Evolutionary conservation across 2,797 vertebrate genomes (phyloP).

Genomic region (Platalea minor): DNA sequence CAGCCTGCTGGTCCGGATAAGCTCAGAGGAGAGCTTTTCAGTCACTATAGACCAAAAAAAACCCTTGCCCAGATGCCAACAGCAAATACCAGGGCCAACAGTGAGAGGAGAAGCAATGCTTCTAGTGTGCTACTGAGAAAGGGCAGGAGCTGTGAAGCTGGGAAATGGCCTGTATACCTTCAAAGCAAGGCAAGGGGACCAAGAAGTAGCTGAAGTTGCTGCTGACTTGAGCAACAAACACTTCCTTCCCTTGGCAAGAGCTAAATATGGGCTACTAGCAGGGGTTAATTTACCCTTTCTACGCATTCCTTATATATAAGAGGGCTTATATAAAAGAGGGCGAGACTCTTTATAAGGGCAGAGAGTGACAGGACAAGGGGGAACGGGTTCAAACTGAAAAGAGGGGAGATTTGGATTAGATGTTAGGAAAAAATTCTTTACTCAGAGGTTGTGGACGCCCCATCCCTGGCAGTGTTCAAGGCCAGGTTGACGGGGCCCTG

Average conservation of each 20-base stretch:
- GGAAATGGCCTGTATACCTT: neutral
- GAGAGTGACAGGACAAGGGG: no score
- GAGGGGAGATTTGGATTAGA: no score
- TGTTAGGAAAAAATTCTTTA: no score
- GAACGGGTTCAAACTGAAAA: no score
- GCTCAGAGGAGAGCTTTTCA: neutral
- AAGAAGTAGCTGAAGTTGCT: neutral
- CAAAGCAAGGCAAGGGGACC: neutral
- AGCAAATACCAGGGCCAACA: neutral
- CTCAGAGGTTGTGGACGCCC: no score
- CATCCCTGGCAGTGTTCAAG: no score
- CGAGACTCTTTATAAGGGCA: no score
- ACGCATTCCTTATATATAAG: no score
- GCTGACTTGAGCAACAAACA: neutral
- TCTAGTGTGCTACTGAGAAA: accelerated
- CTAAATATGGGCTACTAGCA: neutral
- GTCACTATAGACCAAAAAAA: neutral
- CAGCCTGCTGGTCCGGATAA: neutral
- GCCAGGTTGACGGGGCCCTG: no score
- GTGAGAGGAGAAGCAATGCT: neutral
- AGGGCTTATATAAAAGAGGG: no score
- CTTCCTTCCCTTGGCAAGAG: neutral
- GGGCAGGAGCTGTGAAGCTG: neutral
- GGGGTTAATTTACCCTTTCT: neutral
- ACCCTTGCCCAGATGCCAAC: neutral